Evolutionary conservation across 2,888 invertebrate species (phyloP), one percentile per base, ranked within the genome.

Genomic region (Rhamphomyia laevipes): DNA sequence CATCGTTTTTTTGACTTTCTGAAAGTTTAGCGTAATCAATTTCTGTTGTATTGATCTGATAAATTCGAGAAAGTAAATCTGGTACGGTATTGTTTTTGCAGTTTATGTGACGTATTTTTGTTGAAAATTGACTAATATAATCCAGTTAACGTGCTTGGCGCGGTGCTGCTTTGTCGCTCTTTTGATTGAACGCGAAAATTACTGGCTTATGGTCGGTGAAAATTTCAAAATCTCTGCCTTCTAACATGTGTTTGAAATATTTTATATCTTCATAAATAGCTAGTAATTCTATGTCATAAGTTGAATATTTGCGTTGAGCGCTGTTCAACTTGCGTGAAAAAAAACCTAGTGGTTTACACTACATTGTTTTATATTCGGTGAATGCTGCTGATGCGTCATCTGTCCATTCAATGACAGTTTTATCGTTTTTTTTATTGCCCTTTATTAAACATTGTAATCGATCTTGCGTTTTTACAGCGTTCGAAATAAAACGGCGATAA

Each of bases 381-480:
- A 54, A 53, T 33, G 55, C 54, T 9, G 38, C 38, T 11, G 30
- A 42, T n/a, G 51, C 45, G n/a, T 54, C 51, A 4, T 48, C 37
- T n/a, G 44, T 51, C 54, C 54, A 55, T 15, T 30, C 30, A 15
- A 56, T 16, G 13, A 49, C 42, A 11, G 50, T 47, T 47, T 44
- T 52, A 35, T 54, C 51, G 17, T 55, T 51, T 30, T 54, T 54
- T 37, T 48, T 53, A 17, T 53, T 50, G 12, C 49, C 40, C n/a
- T 18, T 46, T 15, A 50, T 52, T 1, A 54, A 41, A 30, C 40
- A 40, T 27, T 51, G 51, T 21, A 55, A 41, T 13, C 46, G 43
- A 9, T 47, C 51, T 45, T 56, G 56, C 10, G 48, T 51, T 33
- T 48, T 45, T 1, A 52, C 47, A 10, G 55, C 54, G 35, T 53